Evolutionary conservation across 2,888 invertebrate species (phyloP).

Genomic region (Sabatieria punctata): DNA sequence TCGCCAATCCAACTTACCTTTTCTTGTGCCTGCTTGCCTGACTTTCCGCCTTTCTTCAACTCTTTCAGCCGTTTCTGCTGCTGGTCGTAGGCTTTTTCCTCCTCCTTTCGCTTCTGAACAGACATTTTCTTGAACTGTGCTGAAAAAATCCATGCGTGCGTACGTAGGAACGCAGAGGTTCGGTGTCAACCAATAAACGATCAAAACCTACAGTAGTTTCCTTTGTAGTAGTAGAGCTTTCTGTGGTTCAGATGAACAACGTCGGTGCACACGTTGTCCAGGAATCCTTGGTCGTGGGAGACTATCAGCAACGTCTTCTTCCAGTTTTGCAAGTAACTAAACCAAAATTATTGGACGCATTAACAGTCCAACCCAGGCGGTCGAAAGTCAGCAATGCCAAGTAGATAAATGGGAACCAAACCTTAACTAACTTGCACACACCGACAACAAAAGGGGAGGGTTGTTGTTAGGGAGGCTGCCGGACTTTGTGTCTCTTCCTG

Average conservation of each 20-base stretch:
- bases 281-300: conserved; percentile 98
- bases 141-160: too few species aligned
- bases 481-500: too few species aligned
- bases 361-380: too few species aligned
- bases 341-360: too few species aligned
- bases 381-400: too few species aligned
- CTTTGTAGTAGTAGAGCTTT: conserved; percentile 87
- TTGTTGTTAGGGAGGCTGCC: too few species aligned
- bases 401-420: too few species aligned
- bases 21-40: conserved; percentile 64
- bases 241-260: conserved; percentile 88
- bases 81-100: conserved; percentile 90
- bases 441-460: too few species aligned
- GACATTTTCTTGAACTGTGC: conserved; percentile 87
- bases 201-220: conserved; percentile 53
- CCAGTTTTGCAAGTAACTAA: conserved; percentile 83
- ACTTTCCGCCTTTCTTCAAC: conserved; percentile 83
- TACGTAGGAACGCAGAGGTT: too few species aligned
- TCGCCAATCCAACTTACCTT: conserved; percentile 14
- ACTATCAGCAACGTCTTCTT: conserved; percentile 95
- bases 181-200: too few species aligned
- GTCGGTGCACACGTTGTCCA: conserved; percentile 98
- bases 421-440: too few species aligned
- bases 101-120: conserved; percentile 81
- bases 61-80: conserved; percentile 91